Conservation (phyloP, 1,140 invertebrate genomes). For the Magallana ariakensis region DNA sequence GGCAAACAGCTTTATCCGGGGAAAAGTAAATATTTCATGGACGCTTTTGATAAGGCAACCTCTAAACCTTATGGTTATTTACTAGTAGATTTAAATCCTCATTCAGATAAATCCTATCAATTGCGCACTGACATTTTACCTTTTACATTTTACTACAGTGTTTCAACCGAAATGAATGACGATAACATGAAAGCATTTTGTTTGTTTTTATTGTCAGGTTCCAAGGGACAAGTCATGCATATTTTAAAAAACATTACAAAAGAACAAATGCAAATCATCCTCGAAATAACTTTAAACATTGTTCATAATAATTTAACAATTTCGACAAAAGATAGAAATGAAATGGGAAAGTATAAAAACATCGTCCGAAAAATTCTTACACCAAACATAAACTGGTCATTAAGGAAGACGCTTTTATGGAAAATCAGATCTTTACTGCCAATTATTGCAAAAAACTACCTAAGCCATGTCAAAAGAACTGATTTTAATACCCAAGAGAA, state of each 20-base stretch:
- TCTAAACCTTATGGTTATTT: conserved; percentile 31
- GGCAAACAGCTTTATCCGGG: conserved; percentile 51
- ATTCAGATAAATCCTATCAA: conserved; percentile 27
- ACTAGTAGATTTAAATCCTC: conserved; percentile 44
- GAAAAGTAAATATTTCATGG: conserved; percentile 51
- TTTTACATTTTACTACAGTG: conserved; percentile 29
- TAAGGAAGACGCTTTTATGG: neutral
- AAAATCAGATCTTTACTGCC: neutral
- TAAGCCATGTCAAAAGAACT: conserved; percentile 7
- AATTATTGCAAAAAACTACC: neutral
- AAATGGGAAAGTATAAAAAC: neutral
- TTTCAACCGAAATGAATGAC: conserved; percentile 38
- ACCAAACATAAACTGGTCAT: neutral
- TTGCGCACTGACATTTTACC: conserved; percentile 41
- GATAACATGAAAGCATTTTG: neutral
- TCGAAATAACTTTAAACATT: neutral
- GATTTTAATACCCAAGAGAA: neutral
- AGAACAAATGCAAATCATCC: conserved; percentile 14
- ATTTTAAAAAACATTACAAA: neutral
- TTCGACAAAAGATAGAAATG: neutral
- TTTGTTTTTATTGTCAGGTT: neutral
- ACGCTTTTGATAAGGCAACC: conserved; percentile 44
- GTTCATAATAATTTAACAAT: neutral
- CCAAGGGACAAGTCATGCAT: neutral
- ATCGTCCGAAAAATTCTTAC: neutral